Evolutionary conservation across 1,140 invertebrate species (phyloP), one percentile per base, ranked within the genome.

Genomic region (Oryzaephilus surinamensis): DNA sequence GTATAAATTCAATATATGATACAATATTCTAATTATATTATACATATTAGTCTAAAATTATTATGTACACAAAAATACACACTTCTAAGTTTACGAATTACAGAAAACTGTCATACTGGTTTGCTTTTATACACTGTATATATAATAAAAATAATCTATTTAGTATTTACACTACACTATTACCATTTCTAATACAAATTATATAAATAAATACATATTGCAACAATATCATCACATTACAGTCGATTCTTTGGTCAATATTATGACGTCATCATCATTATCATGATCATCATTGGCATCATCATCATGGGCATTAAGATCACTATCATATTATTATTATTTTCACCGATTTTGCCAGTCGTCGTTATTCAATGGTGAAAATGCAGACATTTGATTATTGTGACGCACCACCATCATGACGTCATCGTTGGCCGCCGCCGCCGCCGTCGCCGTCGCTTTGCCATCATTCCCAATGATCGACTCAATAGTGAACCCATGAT

Each of bases 271-370:
- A 21, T 16, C 24, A 18, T 16, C 6, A n/a, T 3, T 18, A 18
- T 28, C 11, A 2, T 33, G 15, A 19, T 12, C 15, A 11, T 29
- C 13, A 30, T 29, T 4, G 21, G 26, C 43, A 23, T 51, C 38
- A 56, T 61, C 59, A 61, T 46, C 59, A n/a, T n/a, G n/a, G 29
- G 32, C 8, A 38, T 14, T 8, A 21, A 2, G 16, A 18, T 16
- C 6, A n/a, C 2, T 18, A 18, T 28, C 11, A 2, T 33, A 19
- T 12, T 15, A 11, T 29, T 13, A 30, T 29, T 4, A 30, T 26
- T 42, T 18, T 51, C 38, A 56, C 60, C 59, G 60, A 46, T 57
- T 61, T 3, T 52, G 56, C 60, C 60, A 62, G 27, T 62, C 60
- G 7, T 62, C 60, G 6, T 38, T 36, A 0, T 55, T 50, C n/a